Evolutionary conservation across 2,797 vertebrate genomes (phyloP).

Genomic region (Caiman crocodilus): DNA sequence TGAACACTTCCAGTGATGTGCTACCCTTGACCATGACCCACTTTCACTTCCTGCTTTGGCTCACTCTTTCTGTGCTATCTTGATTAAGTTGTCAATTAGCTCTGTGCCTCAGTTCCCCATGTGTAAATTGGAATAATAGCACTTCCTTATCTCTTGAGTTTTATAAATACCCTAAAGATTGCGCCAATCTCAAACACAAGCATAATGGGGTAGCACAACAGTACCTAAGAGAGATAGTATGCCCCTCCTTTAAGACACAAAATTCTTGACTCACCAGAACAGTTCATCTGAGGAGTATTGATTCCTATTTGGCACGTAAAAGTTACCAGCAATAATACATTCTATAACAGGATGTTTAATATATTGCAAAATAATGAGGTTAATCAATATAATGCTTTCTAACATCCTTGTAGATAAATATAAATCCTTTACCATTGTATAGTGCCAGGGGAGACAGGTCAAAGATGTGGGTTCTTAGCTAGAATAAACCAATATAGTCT

Average conservation of each 20-base stretch:
- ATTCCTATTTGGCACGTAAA: not conserved
- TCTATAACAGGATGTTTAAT: not conserved
- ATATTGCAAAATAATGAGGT: not conserved
- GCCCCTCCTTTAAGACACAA: not conserved
- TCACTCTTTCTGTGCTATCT: not conserved
- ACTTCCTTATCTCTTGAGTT: not conserved
- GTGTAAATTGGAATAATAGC: not conserved
- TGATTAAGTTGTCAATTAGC: not conserved
- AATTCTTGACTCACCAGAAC: not conserved
- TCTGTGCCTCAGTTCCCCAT: not conserved
- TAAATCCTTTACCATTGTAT: not conserved
- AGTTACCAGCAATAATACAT: not conserved
- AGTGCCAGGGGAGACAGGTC: not conserved
- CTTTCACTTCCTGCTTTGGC: not conserved
- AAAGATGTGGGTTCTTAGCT: not conserved
- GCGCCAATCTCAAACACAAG: too few species aligned
- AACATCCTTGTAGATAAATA: fast-evolving
- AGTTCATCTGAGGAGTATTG: not conserved
- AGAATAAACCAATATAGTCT: not conserved
- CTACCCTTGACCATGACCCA: not conserved
- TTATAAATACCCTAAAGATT: not conserved
- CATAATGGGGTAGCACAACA: not conserved
- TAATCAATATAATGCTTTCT: not conserved
- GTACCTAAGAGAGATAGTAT: not conserved
- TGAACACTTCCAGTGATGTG: too few species aligned